Conservation (phyloP, 2,113 vertebrate species). For the Ovis canadensis region DNA sequence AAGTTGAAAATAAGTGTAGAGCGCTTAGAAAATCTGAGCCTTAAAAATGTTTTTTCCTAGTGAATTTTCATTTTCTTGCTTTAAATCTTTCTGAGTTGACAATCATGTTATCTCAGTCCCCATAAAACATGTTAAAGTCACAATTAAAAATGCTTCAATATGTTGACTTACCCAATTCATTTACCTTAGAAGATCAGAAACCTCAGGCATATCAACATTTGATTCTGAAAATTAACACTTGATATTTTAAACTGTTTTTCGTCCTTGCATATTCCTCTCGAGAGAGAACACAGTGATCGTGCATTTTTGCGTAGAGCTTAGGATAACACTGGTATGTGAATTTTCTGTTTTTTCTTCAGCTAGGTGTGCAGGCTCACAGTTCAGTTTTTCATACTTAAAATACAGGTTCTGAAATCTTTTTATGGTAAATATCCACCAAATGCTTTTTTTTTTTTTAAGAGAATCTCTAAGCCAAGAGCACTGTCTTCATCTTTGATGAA, state of each 20-base stretch:
- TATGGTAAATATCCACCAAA: not conserved
- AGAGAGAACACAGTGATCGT: not conserved
- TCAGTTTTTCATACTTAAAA: not conserved
- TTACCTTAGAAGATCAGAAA: not conserved
- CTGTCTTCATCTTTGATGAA: slow-evolving; percentile 60
- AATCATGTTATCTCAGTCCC: not conserved
- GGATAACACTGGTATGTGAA: not conserved
- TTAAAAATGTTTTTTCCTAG: not conserved
- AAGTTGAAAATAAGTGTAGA: not conserved
- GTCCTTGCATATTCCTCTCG: not conserved
- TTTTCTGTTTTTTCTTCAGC: not conserved
- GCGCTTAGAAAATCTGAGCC: not conserved
- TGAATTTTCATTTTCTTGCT: not conserved
- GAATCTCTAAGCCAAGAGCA: slow-evolving; percentile 42
- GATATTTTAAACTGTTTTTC: not conserved
- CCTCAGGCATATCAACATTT: not conserved
- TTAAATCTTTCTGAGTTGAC: not conserved
- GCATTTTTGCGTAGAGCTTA: not conserved
- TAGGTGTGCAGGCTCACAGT: not conserved
- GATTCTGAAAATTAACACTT: not conserved
- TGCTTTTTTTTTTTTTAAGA: not conserved
- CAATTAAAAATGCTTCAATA: not conserved
- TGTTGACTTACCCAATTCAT: not conserved
- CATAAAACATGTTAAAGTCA: not conserved
- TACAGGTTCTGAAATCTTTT: not conserved